phyloP scores from a whole-genome alignment of 23 tunicate genomes.

The Aplidium turbinatum region DNA sequence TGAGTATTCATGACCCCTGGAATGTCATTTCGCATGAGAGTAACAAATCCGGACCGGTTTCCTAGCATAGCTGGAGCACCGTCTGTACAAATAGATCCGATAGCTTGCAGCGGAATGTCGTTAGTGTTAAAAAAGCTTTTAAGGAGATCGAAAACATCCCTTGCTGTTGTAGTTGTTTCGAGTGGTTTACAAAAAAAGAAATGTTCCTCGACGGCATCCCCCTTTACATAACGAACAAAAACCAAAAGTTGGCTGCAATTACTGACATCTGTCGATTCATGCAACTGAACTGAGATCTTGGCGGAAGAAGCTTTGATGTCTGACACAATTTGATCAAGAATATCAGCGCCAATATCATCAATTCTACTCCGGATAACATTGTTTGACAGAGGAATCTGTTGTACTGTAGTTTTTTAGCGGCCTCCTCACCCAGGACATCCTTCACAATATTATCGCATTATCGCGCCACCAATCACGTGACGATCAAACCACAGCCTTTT shows the following conservation, averaged over 20 bases:
- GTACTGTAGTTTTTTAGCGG: slow-evolving; percentile 6
- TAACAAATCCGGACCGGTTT: slow-evolving; percentile 12
- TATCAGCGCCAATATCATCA: slow-evolving; percentile 20
- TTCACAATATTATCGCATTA: too few relatives aligned
- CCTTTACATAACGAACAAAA: neutral
- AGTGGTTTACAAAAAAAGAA: slow-evolving; percentile 4
- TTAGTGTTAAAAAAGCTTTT: slow-evolving; percentile 19
- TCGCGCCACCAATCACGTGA: too few relatives aligned
- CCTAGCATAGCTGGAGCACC: slow-evolving; percentile 11
- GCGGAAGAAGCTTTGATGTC: slow-evolving; percentile 19
- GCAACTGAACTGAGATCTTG: slow-evolving; percentile 20
- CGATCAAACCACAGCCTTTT: too few relatives aligned
- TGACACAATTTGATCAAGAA: slow-evolving; percentile 20
- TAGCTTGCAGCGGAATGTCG: slow-evolving; percentile 7
- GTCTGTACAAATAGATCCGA: slow-evolving; percentile 2
- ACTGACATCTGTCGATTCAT: slow-evolving; percentile 29
- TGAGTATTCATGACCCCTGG: neutral
- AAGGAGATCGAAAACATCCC: too few relatives aligned
- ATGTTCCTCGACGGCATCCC: slow-evolving; percentile 1
- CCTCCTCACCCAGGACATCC: slow-evolving; percentile 1
- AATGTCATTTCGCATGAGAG: too few relatives aligned
- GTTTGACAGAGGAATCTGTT: slow-evolving; percentile 8
- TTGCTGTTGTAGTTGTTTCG: slow-evolving; percentile 9
- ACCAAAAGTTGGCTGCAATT: slow-evolving; percentile 3
- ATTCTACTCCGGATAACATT: slow-evolving; percentile 17